Evolutionary conservation across 1,140 invertebrate genomes (phyloP), one percentile per base, ranked within the genome.

Genomic region (Cydia fagiglandana): DNA sequence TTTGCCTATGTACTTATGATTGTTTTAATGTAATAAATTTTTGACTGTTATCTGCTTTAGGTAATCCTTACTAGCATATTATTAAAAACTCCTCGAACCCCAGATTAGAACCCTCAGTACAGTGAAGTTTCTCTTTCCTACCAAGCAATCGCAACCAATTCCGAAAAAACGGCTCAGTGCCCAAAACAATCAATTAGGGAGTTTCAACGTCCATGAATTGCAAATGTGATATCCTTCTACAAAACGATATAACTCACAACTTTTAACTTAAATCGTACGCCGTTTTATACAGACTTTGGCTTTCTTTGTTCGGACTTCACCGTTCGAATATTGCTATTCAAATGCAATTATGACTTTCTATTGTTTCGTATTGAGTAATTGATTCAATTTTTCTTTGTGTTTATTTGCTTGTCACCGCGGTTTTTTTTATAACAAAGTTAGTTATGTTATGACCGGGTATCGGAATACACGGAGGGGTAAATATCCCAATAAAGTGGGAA

Each of bases 281-380:
- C n/a, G 7, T 24, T 61, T 61, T 61, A n/a, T 2, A 20, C 17
- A 1, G 56, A 0, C 15, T 24, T 10, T 24, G 7, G 20, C 20
- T 61, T 24, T 61, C 56, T 24, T 61, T 9, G 17, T 61, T 61
- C 20, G 56, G 45, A 20, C 56, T 53, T 53, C 15, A 17, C 56
- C 20, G 56, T 24, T 61, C 56, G 56, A 56, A 24, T 61, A 61
- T 61, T 61, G 6, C 56, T 20, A 61, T 20, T 61, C 17, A 61
- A 61, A 61, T 61, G 56, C 56, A 61, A 61, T 61, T 61, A 61
- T 61, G 56, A 61, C 20, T 61, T 61, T 61, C 56, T 61, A 61
- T 61, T 61, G 56, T 61, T 61, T 24, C 56, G 56, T 20, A 61
- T 61, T 61, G 56, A 61, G 56, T 61, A 61, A 61, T 61, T 20